Base-by-base conservation (phyloP, 2,888 invertebrate species). In the Ypsolopha sequella region DNA sequence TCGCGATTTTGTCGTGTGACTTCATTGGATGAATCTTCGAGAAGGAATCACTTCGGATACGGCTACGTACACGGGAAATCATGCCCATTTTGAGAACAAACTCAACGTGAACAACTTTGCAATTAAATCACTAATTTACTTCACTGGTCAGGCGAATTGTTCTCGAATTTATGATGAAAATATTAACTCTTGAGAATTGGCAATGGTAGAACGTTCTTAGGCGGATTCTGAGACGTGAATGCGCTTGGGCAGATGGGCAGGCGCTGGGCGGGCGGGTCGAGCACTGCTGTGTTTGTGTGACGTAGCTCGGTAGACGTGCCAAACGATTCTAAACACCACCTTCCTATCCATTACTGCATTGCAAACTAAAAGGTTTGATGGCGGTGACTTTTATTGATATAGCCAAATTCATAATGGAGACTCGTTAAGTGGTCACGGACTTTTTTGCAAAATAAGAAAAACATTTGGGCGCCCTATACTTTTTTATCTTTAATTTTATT, bases 51-150 rank as follows among this genome's bases (percentile, higher is more conserved):
- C 89, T 87, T 61, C 91, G 88, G 48, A 91, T 84, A 53, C 92
- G 84, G n/a, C 91, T 89, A 47, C 92, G 85, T 62, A 92, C 91
- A 64, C 91, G 84, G 36, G 90, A 91, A 64, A 92, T 91, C 91
- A 92, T 91, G 51, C 91, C 92, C 92, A 92, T 92, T 58, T 11
- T 11, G 24, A 46, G 9, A 46, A 10, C 11, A 43, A 43, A 24
- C 11, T 39, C 10, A 39, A n/a, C 6, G 39, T 33, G 7, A 24
- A 35, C 46, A 46, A 24, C 46, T 35, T 6, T n/a, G 6, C 3
- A 46, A 46, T 7, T 2, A 39, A 9, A 3, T n/a, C 11, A 39
- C 43, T 11, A 13, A 7, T 46, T 10, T 34, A 36, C 7, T 7
- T n/a, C 38, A 38, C 38, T 48, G 14, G 9, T 48, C 10, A 4